Conservation (phyloP, 2,888 invertebrate species). For the Melanophora roralis region DNA sequence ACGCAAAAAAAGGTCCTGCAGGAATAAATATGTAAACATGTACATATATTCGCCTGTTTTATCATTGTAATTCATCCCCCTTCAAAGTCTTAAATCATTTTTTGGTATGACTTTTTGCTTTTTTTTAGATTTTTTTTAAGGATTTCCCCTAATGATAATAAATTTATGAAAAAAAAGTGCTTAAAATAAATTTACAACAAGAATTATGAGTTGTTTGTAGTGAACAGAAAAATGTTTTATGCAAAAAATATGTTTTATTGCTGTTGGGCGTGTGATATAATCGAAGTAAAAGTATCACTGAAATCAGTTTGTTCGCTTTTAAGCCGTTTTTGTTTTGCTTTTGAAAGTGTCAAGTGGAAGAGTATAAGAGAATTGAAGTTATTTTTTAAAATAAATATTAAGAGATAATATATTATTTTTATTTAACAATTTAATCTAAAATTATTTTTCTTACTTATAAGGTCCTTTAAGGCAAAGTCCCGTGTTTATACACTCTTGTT, state of each 20-base stretch:
- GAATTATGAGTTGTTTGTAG: conserved; percentile 57
- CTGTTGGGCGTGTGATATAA: conserved; percentile 57
- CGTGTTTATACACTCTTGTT: too few species aligned
- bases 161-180: conserved; percentile 54
- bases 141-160: conserved; percentile 62
- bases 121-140: conserved; percentile 12
- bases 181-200: conserved; percentile 40
- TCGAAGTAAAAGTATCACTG: conserved; percentile 48
- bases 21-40: conserved; percentile 43
- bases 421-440: too few species aligned
- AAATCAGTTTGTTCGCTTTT: conserved; percentile 37
- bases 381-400: too few species aligned
- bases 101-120: conserved; percentile 37
- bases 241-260: conserved; percentile 62
- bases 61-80: conserved; percentile 45
- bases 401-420: too few species aligned
- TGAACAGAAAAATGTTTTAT: conserved; percentile 26
- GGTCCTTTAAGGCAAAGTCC: too few species aligned
- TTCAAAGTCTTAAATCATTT: conserved; percentile 54
- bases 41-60: conserved; percentile 10
- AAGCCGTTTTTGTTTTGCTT: background rate
- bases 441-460: too few species aligned
- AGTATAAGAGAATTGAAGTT: background rate
- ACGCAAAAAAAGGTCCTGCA: conserved; percentile 44
- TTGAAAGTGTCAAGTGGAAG: background rate